Evolutionary conservation across 2,113 vertebrate species (phyloP).

Genomic region (Addax nasomaculatus): DNA sequence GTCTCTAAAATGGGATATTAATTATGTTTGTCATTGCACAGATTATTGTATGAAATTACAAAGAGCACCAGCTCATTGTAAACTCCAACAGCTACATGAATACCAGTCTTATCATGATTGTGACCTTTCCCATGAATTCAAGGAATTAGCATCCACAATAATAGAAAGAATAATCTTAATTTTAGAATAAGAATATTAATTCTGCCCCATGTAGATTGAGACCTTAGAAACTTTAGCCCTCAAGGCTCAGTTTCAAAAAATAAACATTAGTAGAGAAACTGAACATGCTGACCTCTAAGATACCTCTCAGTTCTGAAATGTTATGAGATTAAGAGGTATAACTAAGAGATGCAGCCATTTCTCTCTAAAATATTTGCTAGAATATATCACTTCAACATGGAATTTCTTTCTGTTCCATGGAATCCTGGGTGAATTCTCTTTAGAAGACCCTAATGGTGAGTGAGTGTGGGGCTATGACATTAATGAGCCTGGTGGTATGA

Average conservation of each 20-base stretch:
- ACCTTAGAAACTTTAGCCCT: neutral
- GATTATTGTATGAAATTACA: neutral
- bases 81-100: neutral
- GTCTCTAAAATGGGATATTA: constrained; percentile 14
- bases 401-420: neutral
- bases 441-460: neutral
- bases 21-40: neutral
- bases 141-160: neutral
- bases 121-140: neutral
- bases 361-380: neutral
- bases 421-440: neutral
- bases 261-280: neutral
- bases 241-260: neutral
- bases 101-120: neutral
- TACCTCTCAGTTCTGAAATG: neutral
- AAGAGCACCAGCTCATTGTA: neutral
- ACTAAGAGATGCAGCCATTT: neutral
- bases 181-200: constrained; percentile 1
- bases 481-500: neutral
- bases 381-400: neutral
- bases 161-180: neutral
- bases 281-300: neutral
- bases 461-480: neutral
- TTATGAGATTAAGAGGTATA: neutral
- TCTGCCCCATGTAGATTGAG: neutral